These are phyloP conservation scores for Catostylus mosaicus DNA, from an alignment of 30 jellyfish, hydroid and myxozoan genomes.

Conservation along the genomic window DNA sequence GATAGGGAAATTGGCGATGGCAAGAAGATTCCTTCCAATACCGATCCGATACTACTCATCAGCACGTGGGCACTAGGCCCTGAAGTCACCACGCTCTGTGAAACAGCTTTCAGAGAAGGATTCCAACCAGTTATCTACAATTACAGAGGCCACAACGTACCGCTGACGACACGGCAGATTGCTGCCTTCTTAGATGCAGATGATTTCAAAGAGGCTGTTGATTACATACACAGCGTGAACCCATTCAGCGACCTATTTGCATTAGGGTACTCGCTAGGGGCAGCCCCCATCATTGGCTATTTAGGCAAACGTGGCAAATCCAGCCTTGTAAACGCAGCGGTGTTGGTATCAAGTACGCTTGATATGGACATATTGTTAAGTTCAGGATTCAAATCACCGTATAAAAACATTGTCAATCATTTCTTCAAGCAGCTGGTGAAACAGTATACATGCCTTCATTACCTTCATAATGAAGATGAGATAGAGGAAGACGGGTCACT, in stretches of 20 bases:
- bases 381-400: constrained; percentile 56
- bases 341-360: constrained; percentile 39
- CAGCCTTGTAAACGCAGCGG: constrained; percentile 64
- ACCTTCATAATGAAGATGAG: not conserved
- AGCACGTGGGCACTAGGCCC: constrained; percentile 57
- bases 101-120: constrained; percentile 36
- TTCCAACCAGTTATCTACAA: constrained; percentile 66
- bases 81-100: constrained; percentile 19
- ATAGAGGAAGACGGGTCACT: constrained; percentile 1
- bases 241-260: constrained; percentile 69
- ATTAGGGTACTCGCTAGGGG: constrained; percentile 60
- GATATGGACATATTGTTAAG: constrained; percentile 35
- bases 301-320: constrained; percentile 57
- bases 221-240: constrained; percentile 48
- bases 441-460: constrained; percentile 16
- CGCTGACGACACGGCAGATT: constrained; percentile 38
- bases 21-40: constrained; percentile 9
- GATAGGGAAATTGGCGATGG: not conserved
- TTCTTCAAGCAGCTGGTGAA: constrained; percentile 18
- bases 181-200: constrained; percentile 57
- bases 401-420: constrained; percentile 9
- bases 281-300: constrained; percentile 62
- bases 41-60: constrained; percentile 44
- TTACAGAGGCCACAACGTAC: constrained; percentile 67
- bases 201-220: constrained; percentile 71